Percentiles rank a stretch among this genome's conserved stretches.
phyloP scores from a whole-genome alignment of 2,797 vertebrate species.

The Lacerta bilineata region DNA sequence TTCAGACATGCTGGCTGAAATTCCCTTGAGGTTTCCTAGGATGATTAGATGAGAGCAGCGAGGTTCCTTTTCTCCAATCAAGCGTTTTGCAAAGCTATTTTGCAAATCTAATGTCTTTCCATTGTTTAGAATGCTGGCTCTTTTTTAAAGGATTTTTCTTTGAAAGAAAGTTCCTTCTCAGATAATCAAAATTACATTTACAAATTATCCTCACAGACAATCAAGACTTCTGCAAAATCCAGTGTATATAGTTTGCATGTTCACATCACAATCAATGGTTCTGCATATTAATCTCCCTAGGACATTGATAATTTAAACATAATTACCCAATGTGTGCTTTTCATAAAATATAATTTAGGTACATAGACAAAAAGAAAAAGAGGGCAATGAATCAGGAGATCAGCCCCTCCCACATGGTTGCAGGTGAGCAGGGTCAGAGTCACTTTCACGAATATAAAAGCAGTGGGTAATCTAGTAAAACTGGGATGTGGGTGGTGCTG shows the following conservation, averaged over 20 bases:
- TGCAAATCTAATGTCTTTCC: conserved; percentile 16
- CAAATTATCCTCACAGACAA: neutral
- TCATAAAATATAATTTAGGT: no score
- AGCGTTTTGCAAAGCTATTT: neutral
- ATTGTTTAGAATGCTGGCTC: neutral
- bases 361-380: no score
- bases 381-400: no score
- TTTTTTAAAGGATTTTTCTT: no score
- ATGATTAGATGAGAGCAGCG: neutral
- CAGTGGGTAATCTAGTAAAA: no score
- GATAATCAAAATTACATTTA: conserved; percentile 4
- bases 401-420: no score
- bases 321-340: neutral
- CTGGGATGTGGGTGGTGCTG: no score
- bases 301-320: neutral
- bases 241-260: neutral
- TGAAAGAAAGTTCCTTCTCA: neutral
- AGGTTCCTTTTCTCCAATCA: neutral
- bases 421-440: no score
- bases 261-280: neutral
- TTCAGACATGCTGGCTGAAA: neutral
- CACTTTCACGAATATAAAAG: no score
- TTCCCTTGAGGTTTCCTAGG: conserved; percentile 24
- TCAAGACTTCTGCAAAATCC: neutral
- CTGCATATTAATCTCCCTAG: neutral